A percentile compares a stretch with the other conserved stretches of the same genome.
phyloP scores from a whole-genome alignment of 2,113 vertebrate species.

The Telmatochromis sp. region DNA sequence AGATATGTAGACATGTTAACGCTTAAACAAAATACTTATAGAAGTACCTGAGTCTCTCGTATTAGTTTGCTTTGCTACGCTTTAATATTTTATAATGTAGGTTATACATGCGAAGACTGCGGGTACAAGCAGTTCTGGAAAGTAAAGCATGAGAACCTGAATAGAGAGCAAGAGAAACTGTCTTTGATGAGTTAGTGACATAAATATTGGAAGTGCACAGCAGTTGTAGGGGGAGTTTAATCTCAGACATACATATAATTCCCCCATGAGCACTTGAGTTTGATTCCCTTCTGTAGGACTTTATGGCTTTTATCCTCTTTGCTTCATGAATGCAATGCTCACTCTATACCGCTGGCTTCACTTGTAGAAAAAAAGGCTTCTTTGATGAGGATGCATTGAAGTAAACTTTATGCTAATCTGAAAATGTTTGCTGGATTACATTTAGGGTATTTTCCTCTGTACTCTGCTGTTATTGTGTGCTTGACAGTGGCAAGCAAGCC shows the following conservation, averaged over 20 bases:
- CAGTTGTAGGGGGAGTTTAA: slow-evolving; percentile 20
- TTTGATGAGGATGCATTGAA: slow-evolving; percentile 16
- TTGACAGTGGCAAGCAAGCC: not conserved
- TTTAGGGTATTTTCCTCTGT: not conserved
- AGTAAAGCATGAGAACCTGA: not conserved
- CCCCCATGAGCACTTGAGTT: slow-evolving; percentile 20
- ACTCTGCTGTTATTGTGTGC: not conserved
- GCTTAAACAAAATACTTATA: not conserved
- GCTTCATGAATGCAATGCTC: not conserved
- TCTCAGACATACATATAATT: slow-evolving; percentile 29
- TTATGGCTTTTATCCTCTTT: slow-evolving; percentile 35
- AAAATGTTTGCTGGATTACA: slow-evolving; percentile 36
- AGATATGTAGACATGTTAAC: not conserved
- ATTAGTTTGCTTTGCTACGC: not conserved
- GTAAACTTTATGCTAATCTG: slow-evolving; percentile 49
- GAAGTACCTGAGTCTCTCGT: not conserved
- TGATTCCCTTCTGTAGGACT: slow-evolving; percentile 34
- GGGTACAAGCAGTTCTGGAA: not conserved
- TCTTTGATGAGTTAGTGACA: slow-evolving; percentile 43
- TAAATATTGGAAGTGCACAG: slow-evolving; percentile 27
- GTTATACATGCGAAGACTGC: not conserved
- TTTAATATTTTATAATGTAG: not conserved
- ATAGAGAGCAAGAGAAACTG: not conserved
- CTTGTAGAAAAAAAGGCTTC: not conserved
- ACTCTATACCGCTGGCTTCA: slow-evolving; percentile 3